Evolutionary conservation across 2,113 vertebrate species (phyloP).

Genomic region (Dicerorhinus sumatrensis): DNA sequence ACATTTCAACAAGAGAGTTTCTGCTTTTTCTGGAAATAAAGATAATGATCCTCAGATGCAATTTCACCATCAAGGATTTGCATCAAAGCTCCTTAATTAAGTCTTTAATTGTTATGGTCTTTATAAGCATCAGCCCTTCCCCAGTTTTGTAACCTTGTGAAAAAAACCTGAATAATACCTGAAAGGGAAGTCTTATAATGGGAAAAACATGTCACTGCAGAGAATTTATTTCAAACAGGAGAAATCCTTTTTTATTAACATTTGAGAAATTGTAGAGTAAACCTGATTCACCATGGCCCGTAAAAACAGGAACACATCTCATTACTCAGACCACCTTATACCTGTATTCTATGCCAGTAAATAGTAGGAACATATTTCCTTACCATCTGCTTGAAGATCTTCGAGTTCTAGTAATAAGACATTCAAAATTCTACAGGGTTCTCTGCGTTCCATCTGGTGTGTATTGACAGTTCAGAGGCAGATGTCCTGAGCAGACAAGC

Average conservation of each 20-base stretch:
- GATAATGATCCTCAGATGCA: background rate
- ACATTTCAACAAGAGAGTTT: background rate
- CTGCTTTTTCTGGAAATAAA: conserved; percentile 35
- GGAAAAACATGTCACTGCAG: background rate
- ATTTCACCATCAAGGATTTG: background rate
- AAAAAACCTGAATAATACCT: background rate
- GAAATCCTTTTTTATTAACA: conserved; percentile 20
- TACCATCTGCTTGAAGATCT: conserved; percentile 41
- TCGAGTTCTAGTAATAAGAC: conserved; percentile 36
- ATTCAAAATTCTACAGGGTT: background rate
- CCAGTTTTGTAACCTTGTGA: background rate
- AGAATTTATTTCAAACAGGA: background rate
- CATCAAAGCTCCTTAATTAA: background rate
- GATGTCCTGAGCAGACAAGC: background rate
- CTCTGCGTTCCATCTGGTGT: background rate
- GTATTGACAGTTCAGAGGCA: conserved; percentile 16
- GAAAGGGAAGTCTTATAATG: background rate
- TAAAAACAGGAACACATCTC: background rate
- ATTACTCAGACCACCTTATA: background rate
- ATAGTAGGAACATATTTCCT: conserved; percentile 15
- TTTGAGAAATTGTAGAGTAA: background rate
- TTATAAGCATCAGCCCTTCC: background rate
- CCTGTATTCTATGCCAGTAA: background rate
- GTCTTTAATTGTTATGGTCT: background rate
- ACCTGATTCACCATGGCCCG: background rate